These are phyloP conservation scores for Dipus sagitta DNA, from an alignment of 2,797 vertebrate genomes.

Conservation along the genomic window DNA sequence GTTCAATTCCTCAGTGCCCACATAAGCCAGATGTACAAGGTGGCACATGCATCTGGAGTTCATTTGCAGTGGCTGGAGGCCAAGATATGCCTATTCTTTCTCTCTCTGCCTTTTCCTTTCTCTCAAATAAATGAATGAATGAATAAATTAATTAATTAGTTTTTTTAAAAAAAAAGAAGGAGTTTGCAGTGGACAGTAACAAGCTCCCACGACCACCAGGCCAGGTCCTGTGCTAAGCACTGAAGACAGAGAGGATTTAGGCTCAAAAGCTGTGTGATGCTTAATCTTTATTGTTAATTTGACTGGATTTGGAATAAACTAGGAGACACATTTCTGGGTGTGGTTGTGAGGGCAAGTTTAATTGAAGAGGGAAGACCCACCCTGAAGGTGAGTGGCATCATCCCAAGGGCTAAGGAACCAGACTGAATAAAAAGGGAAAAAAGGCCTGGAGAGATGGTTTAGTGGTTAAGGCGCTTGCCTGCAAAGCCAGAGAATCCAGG, in stretches of 20 bases:
- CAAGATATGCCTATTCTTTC: no score
- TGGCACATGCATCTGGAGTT: no score
- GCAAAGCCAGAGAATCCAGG: no score
- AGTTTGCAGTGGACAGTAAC: background rate
- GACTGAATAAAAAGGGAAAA: background rate
- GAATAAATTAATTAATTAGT: no score
- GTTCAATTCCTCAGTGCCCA: no score
- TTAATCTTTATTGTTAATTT: background rate
- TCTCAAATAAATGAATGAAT: no score
- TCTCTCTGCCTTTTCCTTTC: no score
- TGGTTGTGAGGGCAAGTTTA: background rate
- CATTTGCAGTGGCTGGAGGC: no score
- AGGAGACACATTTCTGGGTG: background rate
- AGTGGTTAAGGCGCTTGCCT: no score
- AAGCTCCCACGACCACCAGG: no score
- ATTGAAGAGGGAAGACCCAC: background rate
- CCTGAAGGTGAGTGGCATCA: background rate
- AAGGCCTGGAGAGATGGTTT: no score
- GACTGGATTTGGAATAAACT: background rate
- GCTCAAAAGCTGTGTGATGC: background rate
- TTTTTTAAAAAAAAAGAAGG: background rate
- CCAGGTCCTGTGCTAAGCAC: background rate
- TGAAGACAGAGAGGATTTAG: conserved; percentile 1
- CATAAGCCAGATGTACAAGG: no score
- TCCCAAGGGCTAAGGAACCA: background rate